Percentiles rank a stretch among this genome's conserved stretches.
Evolutionary conservation across 2,113 vertebrate genomes (phyloP).

Genomic region (Leptodactylus fuscus): DNA sequence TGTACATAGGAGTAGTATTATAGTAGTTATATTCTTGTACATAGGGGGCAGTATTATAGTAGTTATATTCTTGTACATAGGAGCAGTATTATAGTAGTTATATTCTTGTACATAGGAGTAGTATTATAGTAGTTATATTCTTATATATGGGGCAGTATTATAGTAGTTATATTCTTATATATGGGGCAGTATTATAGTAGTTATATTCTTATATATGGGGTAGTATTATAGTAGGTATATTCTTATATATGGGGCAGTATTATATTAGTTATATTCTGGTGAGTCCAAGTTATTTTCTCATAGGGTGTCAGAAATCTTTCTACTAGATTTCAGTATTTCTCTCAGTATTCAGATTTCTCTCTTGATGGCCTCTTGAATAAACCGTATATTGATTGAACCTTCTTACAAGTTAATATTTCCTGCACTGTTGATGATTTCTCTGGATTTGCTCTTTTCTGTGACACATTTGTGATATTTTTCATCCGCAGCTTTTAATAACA

Average conservation of each 20-base stretch:
- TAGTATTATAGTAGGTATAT: neutral
- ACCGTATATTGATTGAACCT: neutral
- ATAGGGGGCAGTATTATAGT: conserved; percentile 1
- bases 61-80: neutral
- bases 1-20: neutral
- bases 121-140: neutral
- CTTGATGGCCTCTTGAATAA: neutral
- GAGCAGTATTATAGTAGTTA: neutral
- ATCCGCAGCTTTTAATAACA: neutral
- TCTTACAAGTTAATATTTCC: neutral
- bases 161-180: neutral
- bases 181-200: neutral
- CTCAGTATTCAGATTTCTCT: no score
- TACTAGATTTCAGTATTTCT: no score
- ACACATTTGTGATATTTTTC: neutral
- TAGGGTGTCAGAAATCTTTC: no score
- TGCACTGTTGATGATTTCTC: neutral
- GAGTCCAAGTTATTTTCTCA: no score
- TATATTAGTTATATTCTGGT: no score
- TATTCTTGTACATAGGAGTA: neutral
- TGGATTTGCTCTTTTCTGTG: neutral
- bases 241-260: no score
- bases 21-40: neutral
- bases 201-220: neutral
- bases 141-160: neutral